Base-by-base conservation (phyloP, 53 echinoderm and acorn worm genomes). In the Patiria pectinifera region DNA sequence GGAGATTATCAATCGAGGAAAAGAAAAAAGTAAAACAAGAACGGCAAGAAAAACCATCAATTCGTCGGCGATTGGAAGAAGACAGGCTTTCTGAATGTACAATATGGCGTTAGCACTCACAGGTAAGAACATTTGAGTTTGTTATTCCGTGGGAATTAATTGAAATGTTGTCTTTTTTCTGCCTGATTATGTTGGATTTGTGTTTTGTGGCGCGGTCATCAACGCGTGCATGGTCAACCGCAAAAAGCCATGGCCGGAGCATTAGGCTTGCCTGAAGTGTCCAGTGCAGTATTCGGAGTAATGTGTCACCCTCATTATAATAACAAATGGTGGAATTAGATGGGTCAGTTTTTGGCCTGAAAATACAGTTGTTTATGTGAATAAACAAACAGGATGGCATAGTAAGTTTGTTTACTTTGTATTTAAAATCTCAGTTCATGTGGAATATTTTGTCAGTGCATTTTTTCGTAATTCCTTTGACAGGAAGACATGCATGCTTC, bases 41-140 rank as follows among this genome's bases (percentile, higher is more conserved):
- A 74, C 24, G n/a, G 44, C 45, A 45, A 45, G 80, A 86, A 86
- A 74, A 86, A 14, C 45, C 24, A 5, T n/a, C 53, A 86, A 75
- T 86, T 3, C 24, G 53, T 86, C 86, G 75, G 48, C 62, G 26
- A 47, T 46, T 14, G 80, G 62, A 63, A 3, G 48, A 81, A 21
- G 69, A 80, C 53, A 90, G 21, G 45, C 69, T 47, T 90, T 90
- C 66, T 90, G 90, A 80, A 90, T 90, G 90, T 90, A 45, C 69
- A 90, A 90, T 48, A 90, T 90, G 90, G 90, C 90, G 90, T 80
- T 90, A 81, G 80, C 81, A 3, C n/a, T 80, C 10, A 19, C 80
- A 90, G 90, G 90, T 90, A 90, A 90, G 90, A 69, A 16, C 25
- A 18, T 10, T 53, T 53, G 9, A 11, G 0, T 13, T 22, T 45